Evolutionary conservation across 2,888 invertebrate species (phyloP), one percentile per base, ranked within the genome.

Genomic region (Ectemnius cavifrons): DNA sequence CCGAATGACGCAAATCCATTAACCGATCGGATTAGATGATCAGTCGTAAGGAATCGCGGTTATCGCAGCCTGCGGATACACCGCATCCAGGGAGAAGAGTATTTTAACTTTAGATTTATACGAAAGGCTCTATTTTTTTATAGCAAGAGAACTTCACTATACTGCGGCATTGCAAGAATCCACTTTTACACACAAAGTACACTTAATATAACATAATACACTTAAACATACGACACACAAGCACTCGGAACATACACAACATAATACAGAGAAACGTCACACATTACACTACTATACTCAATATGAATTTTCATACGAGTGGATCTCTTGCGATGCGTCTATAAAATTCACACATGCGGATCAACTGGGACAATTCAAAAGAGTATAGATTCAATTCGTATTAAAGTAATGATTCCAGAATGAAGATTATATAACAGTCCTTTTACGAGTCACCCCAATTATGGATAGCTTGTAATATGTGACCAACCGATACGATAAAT

Each of bases 401-500:
- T 37, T 37, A 11, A 37, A 37, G 5, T 37, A 37, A 37, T 37
- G 11, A 37, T 37, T 37, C 37, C 37, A 6, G 37, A 37, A 37
- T 37, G 37, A 4, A 13, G 13, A 28, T 64, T 52, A 45, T 61
- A 14, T 59, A 58, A 70, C 47, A 16, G 6, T 37, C 71, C 69
- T 75, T 66, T 28, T 69, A 76, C 59, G 45, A 64, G 63, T 69
- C 68, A 8, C 3, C 52, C 14, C 47, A 20, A 27, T 57, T 45
- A 47, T n/a, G 28, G 69, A 52, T 64, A 56, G 45, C 27, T 67
- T 46, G 49, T 61, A 49, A 64, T 49, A 57, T 63, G 49, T 75
- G 60, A 65, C 60, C 62, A 46, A 66, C 27, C 66, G 72, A 16
- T 78, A 70, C 79, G 70, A 61, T 58, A 57, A 75, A 81, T 78